Conservation (phyloP, 1,140 invertebrate genomes). For the Leptopilina clavipes region DNA sequence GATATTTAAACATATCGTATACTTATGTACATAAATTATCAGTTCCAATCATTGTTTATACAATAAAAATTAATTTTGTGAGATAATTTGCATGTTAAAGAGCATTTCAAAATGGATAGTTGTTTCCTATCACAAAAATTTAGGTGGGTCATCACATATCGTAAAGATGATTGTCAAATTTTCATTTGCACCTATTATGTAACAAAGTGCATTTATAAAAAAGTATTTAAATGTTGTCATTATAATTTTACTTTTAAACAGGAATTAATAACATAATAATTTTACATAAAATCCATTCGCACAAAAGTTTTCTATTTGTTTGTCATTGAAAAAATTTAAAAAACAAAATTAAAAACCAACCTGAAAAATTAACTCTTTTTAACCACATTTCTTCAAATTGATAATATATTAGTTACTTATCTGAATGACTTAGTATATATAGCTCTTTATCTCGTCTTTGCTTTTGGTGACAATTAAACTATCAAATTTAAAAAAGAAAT, state of each 20-base stretch:
- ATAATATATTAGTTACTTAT: constrained; percentile 11
- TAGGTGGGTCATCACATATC: no score
- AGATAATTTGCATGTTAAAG: no score
- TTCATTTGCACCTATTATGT: no score
- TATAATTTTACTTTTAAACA: background rate
- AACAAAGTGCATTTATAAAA: no score
- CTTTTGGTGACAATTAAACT: background rate
- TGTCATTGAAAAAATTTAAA: background rate
- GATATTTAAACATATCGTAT: no score
- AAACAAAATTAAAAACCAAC: background rate
- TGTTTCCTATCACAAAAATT: no score
- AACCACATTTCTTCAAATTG: constrained; percentile 24
- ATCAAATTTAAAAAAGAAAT: background rate
- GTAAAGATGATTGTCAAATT: no score
- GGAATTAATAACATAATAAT: background rate
- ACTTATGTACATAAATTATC: no score
- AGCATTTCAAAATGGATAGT: no score
- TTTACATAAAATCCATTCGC: background rate
- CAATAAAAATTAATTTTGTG: no score
- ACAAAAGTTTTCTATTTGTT: background rate
- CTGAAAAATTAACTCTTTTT: constrained; percentile 25
- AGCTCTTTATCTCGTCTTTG: background rate
- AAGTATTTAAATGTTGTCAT: no score
- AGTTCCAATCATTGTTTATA: no score
- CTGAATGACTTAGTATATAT: background rate